These are phyloP conservation scores for Pandemis heparana DNA, from an alignment of 2,888 invertebrate genomes.

Conservation along the genomic window DNA sequence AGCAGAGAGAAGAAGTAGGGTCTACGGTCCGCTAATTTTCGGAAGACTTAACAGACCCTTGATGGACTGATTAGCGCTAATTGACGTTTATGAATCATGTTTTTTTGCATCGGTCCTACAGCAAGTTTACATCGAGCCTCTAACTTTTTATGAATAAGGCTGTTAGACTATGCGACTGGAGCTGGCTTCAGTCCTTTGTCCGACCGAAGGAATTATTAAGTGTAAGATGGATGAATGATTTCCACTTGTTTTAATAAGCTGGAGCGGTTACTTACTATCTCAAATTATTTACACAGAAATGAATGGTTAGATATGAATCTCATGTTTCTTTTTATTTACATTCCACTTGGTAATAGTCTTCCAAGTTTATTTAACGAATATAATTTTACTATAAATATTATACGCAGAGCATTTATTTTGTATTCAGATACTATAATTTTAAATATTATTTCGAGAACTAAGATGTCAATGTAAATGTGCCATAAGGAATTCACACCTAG, in stretches of 20 bases:
- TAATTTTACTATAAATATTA: slow-evolving; percentile 30
- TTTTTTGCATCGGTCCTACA: too few species aligned
- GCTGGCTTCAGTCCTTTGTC: background rate
- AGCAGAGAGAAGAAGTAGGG: too few species aligned
- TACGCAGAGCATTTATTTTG: slow-evolving; percentile 39
- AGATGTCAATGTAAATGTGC: slow-evolving; percentile 37
- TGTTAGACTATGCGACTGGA: background rate
- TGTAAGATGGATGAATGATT: background rate
- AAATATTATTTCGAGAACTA: slow-evolving; percentile 3
- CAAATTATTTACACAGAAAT: slow-evolving; percentile 3
- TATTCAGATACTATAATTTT: slow-evolving; percentile 16
- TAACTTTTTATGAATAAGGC: too few species aligned
- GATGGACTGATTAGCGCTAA: too few species aligned
- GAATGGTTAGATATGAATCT: slow-evolving; percentile 23
- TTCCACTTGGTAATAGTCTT: slow-evolving; percentile 41
- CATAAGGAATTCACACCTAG: slow-evolving; percentile 43
- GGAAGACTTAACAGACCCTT: too few species aligned
- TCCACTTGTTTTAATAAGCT: background rate
- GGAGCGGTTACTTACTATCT: slow-evolving; percentile 1
- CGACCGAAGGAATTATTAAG: background rate
- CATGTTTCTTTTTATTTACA: slow-evolving; percentile 29
- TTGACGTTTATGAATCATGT: too few species aligned
- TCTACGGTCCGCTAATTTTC: too few species aligned
- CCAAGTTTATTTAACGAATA: slow-evolving; percentile 35
- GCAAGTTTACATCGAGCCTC: too few species aligned